Base-by-base conservation (phyloP, 1,140 invertebrate species). In the Procambarus clarkii region DNA sequence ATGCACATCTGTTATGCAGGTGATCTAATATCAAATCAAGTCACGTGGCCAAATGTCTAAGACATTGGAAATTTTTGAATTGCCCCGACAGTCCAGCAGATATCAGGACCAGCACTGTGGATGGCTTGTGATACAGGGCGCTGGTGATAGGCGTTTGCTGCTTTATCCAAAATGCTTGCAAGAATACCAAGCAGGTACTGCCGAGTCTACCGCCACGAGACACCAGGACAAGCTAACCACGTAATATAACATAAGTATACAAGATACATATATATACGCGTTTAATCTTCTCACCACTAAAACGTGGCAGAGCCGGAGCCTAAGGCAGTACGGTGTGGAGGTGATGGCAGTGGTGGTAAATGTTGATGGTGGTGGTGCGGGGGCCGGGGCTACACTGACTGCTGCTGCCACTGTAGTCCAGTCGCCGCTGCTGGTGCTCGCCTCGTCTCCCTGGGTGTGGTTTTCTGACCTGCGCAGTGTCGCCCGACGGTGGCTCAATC, bases 371-470 rank as follows among this genome's bases (percentile, higher is more conserved):
- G 54, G 24, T 79, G 54, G 76, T 79, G 50, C 82, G 58, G 76
- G 89, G 60, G 24, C 89, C 83, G 58, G 82, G 74, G 7, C 21
- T 58, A 85, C 82, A 85, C 89, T 91, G 76, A 44, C 74, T 91
- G 69, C 60, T 77, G 34, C 76, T 80, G 78, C 77, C 69, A 21
- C n/a, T 48, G 58, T 79, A 34, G 50, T 60, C 50, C 9, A 34
- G 64, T 24, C 44, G 54, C 58, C n/a, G 15, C 64, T 54, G 50
- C 85, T 78, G 34, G 34, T 34, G 34, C 34, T 34, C 1, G 34
- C 48, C 21, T 11, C 24, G 48, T 48, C 86, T 80, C 58, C 82
- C 89, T 85, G 89, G 89, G 89, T 91, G 89, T 91, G 89, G 89
- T 91, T 90, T 46, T 58, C 45, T 82, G 71, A 74, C 76, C 74